These are phyloP conservation scores for Crotalus tigris DNA, from an alignment of 2,113 vertebrate genomes.

Conservation along the genomic window DNA sequence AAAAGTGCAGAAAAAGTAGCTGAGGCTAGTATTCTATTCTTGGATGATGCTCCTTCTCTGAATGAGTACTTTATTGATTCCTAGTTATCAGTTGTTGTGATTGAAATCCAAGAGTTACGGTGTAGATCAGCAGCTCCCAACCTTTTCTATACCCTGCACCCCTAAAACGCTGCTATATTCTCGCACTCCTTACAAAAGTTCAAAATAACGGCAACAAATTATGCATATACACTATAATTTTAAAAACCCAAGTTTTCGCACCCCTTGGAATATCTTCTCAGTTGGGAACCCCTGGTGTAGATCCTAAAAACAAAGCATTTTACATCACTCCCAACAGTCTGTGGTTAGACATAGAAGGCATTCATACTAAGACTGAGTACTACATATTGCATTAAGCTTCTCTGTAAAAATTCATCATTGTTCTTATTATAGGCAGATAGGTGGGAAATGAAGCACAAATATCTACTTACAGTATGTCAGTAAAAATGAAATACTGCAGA, in stretches of 20 bases:
- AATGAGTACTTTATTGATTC: not conserved
- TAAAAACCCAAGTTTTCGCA: too few species aligned
- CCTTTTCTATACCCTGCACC: too few species aligned
- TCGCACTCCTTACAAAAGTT: too few species aligned
- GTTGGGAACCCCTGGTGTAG: too few species aligned
- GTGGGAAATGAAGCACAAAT: not conserved
- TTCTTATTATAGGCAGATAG: not conserved
- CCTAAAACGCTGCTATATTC: too few species aligned
- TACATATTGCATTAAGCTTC: slow-evolving; percentile 1
- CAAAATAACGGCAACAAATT: too few species aligned
- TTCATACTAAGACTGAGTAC: not conserved
- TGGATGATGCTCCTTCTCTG: not conserved
- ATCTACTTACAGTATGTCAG: not conserved
- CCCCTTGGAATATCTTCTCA: too few species aligned
- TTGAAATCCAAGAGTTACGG: not conserved
- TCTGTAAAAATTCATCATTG: slow-evolving; percentile 31
- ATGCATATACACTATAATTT: too few species aligned
- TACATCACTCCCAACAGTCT: not conserved
- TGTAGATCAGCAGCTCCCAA: not conserved
- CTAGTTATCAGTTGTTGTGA: not conserved
- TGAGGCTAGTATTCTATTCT: not conserved
- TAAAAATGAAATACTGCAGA: not conserved
- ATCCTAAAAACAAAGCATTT: not conserved
- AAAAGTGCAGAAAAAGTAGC: not conserved
- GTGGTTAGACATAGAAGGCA: not conserved